Evolutionary conservation across 2,888 invertebrate species (phyloP).

Genomic region (Gryllus longicercus): DNA sequence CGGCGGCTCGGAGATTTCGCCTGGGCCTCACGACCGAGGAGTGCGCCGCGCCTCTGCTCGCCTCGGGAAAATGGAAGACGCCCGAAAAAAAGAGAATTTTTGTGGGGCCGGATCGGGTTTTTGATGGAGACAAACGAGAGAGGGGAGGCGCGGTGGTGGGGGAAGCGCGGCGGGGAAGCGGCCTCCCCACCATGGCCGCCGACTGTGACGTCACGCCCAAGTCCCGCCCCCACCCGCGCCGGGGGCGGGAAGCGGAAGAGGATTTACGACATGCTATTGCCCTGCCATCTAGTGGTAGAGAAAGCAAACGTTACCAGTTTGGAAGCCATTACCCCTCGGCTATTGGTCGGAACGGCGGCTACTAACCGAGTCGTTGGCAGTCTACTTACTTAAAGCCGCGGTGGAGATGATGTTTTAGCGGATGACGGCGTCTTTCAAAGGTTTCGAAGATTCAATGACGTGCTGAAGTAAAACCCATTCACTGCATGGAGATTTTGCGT

Average conservation of each 20-base stretch:
- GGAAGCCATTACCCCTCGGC: conserved; percentile 34
- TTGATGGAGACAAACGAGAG: conserved; percentile 24
- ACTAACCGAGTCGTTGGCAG: conserved; percentile 30
- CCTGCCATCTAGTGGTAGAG: conserved; percentile 41
- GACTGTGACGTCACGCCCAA: conserved; percentile 38
- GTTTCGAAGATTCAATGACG: no score
- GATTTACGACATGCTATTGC: conserved; percentile 52
- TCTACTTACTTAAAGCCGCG: conserved; percentile 26
- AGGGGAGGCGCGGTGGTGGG: conserved; percentile 11
- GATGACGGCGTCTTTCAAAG: no score
- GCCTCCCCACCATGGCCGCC: neutral
- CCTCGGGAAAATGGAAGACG: conserved; percentile 4
- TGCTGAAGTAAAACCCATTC: no score
- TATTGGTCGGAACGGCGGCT: conserved; percentile 30
- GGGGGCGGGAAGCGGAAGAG: conserved; percentile 55
- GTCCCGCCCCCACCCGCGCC: conserved; percentile 55
- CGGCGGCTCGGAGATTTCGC: no score
- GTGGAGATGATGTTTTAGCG: neutral
- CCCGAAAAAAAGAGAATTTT: conserved; percentile 25
- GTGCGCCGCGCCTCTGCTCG: neutral
- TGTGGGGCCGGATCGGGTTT: conserved; percentile 28
- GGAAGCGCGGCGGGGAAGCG: conserved; percentile 24
- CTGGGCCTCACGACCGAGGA: no score
- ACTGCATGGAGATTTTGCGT: no score
- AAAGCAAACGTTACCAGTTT: conserved; percentile 30